Conservation (phyloP, 2,113 vertebrate species). For the Grantiella picta region DNA sequence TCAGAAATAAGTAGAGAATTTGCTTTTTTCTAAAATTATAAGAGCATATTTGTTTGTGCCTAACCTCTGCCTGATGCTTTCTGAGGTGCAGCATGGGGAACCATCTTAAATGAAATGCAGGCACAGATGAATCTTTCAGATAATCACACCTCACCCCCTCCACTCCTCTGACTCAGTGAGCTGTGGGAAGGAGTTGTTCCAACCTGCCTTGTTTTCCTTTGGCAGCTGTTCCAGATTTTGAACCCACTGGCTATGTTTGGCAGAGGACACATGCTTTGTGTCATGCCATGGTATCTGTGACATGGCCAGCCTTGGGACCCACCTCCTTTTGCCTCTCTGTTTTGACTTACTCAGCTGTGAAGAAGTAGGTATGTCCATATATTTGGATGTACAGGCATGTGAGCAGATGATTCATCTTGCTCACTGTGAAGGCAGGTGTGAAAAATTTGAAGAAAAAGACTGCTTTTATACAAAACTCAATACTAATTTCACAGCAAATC, state of each 20-base stretch:
- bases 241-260: neutral
- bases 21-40: neutral
- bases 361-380: neutral
- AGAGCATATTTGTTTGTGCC: neutral
- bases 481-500: conserved; percentile 25
- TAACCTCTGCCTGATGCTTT: neutral
- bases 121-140: neutral
- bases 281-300: neutral
- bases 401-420: neutral
- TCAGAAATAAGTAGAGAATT: neutral
- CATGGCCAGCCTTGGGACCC: neutral
- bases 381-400: neutral
- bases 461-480: conserved; percentile 13
- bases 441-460: neutral
- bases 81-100: neutral
- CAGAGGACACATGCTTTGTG: neutral
- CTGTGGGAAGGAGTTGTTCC: neutral
- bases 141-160: neutral
- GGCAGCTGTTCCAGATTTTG: neutral
- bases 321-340: neutral
- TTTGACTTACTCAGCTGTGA: neutral
- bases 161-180: neutral
- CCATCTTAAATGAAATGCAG: neutral
- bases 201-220: neutral
- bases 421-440: neutral